Conservation (phyloP, 2,888 invertebrate species). For the Amphipyra tragopoginis region DNA sequence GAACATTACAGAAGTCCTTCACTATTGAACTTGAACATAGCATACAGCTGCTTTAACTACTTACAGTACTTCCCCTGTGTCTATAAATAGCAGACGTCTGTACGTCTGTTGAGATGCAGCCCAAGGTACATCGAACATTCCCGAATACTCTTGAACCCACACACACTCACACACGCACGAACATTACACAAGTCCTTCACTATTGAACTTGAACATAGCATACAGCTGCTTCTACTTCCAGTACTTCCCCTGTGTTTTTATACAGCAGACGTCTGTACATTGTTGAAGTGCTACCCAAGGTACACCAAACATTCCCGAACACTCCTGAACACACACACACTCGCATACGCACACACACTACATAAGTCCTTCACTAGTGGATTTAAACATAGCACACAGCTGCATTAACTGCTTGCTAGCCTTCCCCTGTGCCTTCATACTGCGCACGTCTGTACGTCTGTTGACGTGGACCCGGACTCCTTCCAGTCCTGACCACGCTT, state of each 20-base stretch:
- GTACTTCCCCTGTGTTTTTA: no score
- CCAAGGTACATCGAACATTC: no score
- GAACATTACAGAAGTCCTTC: no score
- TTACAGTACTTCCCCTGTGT: no score
- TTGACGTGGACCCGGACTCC: conserved; percentile 78
- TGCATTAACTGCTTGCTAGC: conserved; percentile 70
- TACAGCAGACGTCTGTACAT: no score
- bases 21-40: no score
- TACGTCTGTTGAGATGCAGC: not conserved
- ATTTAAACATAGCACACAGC: conserved; percentile 72
- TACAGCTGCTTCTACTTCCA: no score
- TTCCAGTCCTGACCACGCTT: conserved; percentile 73
- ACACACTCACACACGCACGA: no score
- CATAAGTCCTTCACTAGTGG: conserved; percentile 64
- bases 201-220: no score
- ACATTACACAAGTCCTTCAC: no score
- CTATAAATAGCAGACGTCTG: not conserved
- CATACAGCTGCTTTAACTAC: no score
- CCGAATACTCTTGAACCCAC: no score
- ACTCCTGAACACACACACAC: conserved; percentile 6
- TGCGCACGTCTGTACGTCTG: conserved; percentile 71
- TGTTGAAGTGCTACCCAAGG: not conserved
- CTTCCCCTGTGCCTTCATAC: conserved; percentile 61
- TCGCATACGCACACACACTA: conserved; percentile 48
- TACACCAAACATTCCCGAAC: not conserved